Evolutionary conservation across 2,113 vertebrate genomes (phyloP).

Genomic region (Petrocephalus microphthalmus): DNA sequence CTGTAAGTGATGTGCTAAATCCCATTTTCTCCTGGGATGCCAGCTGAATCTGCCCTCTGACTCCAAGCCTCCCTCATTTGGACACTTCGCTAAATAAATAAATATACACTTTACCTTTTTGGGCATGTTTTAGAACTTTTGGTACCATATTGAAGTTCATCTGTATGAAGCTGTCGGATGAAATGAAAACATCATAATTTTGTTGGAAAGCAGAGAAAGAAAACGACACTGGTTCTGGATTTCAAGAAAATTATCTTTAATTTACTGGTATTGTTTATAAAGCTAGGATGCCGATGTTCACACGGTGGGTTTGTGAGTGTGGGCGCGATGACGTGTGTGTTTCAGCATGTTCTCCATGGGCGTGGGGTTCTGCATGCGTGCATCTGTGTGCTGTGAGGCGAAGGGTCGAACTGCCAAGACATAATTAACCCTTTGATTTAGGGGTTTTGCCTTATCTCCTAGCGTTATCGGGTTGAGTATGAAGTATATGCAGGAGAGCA

Average conservation of each 20-base stretch:
- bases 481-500: background rate
- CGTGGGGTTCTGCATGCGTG: constrained; percentile 22
- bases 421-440: constrained; percentile 39
- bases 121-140: no score
- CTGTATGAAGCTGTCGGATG: background rate
- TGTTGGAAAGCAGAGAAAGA: background rate
- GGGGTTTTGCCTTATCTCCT: no score
- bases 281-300: constrained; percentile 60
- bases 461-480: background rate
- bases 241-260: constrained; percentile 69
- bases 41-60: no score
- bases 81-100: background rate
- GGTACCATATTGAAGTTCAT: no score
- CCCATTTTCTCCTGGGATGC: background rate
- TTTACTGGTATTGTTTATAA: constrained; percentile 65
- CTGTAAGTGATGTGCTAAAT: no score
- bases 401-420: constrained; percentile 27
- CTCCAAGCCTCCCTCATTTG: background rate
- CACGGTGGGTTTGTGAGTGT: constrained; percentile 24
- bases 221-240: constrained; percentile 36
- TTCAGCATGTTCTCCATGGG: background rate
- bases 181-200: no score
- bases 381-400: background rate
- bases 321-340: background rate
- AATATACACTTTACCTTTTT: no score